These are phyloP conservation scores for Pipra filicauda DNA, from an alignment of 2,113 vertebrate genomes.

Conservation along the genomic window DNA sequence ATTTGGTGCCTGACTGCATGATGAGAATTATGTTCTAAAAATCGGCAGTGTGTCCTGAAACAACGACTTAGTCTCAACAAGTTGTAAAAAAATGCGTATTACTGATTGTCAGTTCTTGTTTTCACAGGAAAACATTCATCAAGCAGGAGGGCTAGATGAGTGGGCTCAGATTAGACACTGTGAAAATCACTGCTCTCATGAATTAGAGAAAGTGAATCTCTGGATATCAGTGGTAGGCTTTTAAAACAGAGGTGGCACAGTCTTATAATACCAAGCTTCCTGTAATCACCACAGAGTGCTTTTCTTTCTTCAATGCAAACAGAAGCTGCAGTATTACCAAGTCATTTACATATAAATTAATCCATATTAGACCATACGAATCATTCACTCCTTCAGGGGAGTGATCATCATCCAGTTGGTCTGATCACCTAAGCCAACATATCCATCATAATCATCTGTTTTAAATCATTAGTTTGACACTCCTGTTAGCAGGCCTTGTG, in stretches of 20 bases:
- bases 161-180: not conserved
- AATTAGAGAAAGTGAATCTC: constrained; percentile 1
- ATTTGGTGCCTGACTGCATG: not conserved
- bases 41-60: not conserved
- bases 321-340: constrained; percentile 43
- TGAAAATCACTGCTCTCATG: constrained; percentile 2
- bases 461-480: constrained; percentile 53
- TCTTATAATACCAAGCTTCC: not conserved
- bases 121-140: constrained; percentile 24
- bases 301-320: not conserved
- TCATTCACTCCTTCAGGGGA: constrained; percentile 43
- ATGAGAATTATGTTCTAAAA: not conserved
- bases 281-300: not conserved
- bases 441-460: constrained; percentile 48
- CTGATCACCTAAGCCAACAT: constrained; percentile 45
- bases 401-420: constrained; percentile 57
- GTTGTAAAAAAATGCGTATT: not conserved
- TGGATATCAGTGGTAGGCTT: not conserved
- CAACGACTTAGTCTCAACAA: not conserved
- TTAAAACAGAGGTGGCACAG: not conserved
- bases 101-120: not conserved
- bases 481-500: not conserved
- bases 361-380: constrained; percentile 59
- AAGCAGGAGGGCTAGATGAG: not conserved
- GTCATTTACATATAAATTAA: constrained; percentile 71